Conservation (phyloP, 2,888 invertebrate genomes). For the Macrosiphum euphorbiae region DNA sequence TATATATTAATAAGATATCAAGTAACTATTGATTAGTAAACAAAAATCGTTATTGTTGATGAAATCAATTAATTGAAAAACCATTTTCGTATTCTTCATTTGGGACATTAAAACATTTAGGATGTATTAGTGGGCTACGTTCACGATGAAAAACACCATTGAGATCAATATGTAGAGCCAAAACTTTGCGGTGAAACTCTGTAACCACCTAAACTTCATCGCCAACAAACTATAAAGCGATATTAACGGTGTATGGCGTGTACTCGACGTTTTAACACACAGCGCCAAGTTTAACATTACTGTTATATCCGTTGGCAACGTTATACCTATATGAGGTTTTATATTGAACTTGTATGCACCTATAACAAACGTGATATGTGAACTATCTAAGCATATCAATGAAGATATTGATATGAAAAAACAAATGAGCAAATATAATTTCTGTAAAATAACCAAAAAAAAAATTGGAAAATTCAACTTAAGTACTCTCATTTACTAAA, state of each 20-base stretch:
- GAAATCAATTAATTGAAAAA: neutral
- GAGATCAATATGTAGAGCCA: constrained; percentile 56
- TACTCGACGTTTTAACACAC: constrained; percentile 58
- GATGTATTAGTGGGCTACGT: constrained; percentile 2
- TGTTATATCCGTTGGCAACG: constrained; percentile 57
- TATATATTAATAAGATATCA: neutral
- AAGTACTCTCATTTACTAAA: neutral
- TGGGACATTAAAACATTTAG: neutral
- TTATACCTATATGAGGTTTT: constrained; percentile 20
- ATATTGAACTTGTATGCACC: neutral
- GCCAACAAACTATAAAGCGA: constrained; percentile 45
- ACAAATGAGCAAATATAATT: neutral
- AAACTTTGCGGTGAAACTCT: constrained; percentile 55
- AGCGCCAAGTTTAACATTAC: constrained; percentile 63
- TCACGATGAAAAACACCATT: constrained; percentile 21
- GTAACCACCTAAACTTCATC: constrained; percentile 57
- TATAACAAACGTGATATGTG: neutral
- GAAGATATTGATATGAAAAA: neutral
- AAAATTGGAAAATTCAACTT: neutral
- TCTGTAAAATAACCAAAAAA: neutral
- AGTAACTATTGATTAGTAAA: neutral
- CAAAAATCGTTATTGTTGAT: neutral
- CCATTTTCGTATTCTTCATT: neutral
- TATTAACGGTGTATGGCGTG: constrained; percentile 57
- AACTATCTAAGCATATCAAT: neutral